These are phyloP conservation scores for Paraescarpia echinospica DNA, from an alignment of 1,140 invertebrate genomes.

Conservation along the genomic window DNA sequence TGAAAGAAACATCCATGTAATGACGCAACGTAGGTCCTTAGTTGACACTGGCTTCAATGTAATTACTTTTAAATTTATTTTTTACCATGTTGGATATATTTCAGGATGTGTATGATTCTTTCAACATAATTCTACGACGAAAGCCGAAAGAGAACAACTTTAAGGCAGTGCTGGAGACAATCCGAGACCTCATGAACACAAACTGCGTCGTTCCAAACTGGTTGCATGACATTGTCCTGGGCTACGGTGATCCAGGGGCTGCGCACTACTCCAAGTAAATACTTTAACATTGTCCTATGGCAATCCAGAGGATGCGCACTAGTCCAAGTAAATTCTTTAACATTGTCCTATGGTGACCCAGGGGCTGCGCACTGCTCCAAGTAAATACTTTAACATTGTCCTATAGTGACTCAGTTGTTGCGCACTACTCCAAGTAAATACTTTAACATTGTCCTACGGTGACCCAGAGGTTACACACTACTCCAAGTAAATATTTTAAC, in stretches of 20 bases:
- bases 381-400: too few species aligned
- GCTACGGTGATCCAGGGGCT: constrained; percentile 94
- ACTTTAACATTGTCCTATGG: background rate
- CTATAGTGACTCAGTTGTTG: too few species aligned
- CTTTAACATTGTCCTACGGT: too few species aligned
- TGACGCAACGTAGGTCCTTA: background rate
- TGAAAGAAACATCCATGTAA: background rate
- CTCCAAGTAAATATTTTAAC: too few species aligned
- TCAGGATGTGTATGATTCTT: constrained; percentile 92
- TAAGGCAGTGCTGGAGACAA: constrained; percentile 96
- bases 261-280: constrained; percentile 87
- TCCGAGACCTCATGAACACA: constrained; percentile 97
- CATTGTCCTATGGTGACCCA: background rate
- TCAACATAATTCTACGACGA: constrained; percentile 94
- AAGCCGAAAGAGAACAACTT: constrained; percentile 99
- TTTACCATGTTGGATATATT: constrained; percentile 11
- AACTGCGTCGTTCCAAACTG: constrained; percentile 98
- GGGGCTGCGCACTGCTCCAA: too few species aligned
- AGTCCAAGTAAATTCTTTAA: background rate
- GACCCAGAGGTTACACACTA: too few species aligned
- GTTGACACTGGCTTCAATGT: background rate
- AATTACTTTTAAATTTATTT: background rate
- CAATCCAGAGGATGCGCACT: background rate
- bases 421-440: too few species aligned
- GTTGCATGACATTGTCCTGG: constrained; percentile 96